Conservation (phyloP, 2,113 vertebrate genomes). For the Australoheros scitulus region DNA sequence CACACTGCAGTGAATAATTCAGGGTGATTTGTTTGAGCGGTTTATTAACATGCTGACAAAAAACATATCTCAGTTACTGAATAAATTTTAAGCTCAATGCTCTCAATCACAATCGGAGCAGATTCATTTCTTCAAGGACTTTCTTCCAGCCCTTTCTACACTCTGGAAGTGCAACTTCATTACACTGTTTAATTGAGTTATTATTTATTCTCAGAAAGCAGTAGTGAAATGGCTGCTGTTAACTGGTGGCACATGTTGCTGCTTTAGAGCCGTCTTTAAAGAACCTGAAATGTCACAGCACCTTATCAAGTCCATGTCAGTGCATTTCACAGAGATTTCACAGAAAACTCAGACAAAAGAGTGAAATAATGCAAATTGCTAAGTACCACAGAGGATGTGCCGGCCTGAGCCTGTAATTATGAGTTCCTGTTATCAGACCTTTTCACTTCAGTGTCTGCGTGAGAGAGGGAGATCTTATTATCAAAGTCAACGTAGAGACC, state of each 20-base stretch:
- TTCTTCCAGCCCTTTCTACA: not conserved
- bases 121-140: not conserved
- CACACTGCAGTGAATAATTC: not conserved
- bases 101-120: not conserved
- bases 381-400: not conserved
- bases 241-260: not conserved
- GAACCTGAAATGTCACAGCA: not conserved
- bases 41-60: slow-evolving; percentile 16
- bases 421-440: slow-evolving; percentile 31
- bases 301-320: not conserved
- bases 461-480: slow-evolving; percentile 16
- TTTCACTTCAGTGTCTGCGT: slow-evolving; percentile 2
- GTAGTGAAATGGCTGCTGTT: not conserved
- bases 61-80: slow-evolving; percentile 1
- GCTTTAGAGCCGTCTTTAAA: not conserved
- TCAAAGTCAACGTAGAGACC: slow-evolving; percentile 22
- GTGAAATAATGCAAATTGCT: slow-evolving; percentile 2
- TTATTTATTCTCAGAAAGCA: not conserved
- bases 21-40: not conserved
- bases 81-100: not conserved
- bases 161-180: not conserved
- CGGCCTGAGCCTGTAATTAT: slow-evolving; percentile 18
- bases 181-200: not conserved
- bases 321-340: not conserved
- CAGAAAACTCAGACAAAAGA: slow-evolving; percentile 21